Evolutionary conservation across 2,888 invertebrate species (phyloP).

Genomic region (Thelaira solivaga): DNA sequence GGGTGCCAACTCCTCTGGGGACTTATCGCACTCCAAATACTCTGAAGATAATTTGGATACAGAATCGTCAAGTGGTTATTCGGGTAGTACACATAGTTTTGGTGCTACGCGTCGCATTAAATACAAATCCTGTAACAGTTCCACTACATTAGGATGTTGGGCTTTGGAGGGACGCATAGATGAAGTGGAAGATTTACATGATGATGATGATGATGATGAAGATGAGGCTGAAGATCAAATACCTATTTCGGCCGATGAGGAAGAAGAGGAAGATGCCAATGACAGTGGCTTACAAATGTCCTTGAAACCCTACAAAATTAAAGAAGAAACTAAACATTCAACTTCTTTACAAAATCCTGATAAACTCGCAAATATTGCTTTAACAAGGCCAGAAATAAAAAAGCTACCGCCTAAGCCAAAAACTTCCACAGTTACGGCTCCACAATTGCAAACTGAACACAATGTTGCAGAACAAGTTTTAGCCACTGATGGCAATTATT

Average conservation of each 20-base stretch:
- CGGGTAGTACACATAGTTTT: constrained; percentile 52
- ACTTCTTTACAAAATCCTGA: constrained; percentile 18
- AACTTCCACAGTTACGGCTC: constrained; percentile 60
- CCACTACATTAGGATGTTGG: constrained; percentile 70
- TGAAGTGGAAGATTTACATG: constrained; percentile 70
- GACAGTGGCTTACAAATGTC: constrained; percentile 56
- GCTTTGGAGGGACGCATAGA: constrained; percentile 72
- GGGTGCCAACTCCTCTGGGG: constrained; percentile 69
- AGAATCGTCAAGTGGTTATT: constrained; percentile 61
- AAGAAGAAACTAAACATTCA: constrained; percentile 33
- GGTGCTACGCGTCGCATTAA: constrained; percentile 67
- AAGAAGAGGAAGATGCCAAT: constrained; percentile 52
- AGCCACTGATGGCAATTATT: constrained; percentile 72
- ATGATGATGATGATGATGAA: constrained; percentile 65
- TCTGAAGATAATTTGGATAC: constrained; percentile 65
- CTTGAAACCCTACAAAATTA: constrained; percentile 28
- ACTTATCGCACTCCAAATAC: constrained; percentile 63
- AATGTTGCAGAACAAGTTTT: constrained; percentile 62
- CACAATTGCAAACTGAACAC: constrained; percentile 44
- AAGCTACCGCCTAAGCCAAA: constrained; percentile 47
- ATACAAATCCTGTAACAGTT: constrained; percentile 68
- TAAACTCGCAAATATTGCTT: constrained; percentile 15
- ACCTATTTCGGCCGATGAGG: constrained; percentile 58
- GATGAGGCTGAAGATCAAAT: constrained; percentile 54
- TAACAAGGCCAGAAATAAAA: constrained; percentile 54